Conservation (phyloP, 2,113 vertebrate genomes). For the Noturus placidus region DNA sequence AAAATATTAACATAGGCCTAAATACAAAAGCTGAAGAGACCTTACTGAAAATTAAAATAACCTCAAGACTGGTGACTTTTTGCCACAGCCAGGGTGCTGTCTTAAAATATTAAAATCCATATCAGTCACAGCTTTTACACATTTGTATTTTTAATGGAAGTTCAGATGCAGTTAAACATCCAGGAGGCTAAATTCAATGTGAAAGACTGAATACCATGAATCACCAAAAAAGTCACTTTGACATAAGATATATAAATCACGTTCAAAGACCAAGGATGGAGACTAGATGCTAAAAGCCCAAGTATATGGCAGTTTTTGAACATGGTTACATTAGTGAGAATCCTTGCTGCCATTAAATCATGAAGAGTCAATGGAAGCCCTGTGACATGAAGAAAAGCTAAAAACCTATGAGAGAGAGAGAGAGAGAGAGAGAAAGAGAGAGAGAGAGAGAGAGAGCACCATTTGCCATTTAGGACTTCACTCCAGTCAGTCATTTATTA, state of each 20-base stretch:
- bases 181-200: slow-evolving; percentile 12
- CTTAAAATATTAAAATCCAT: slow-evolving; percentile 33
- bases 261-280: not conserved
- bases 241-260: not conserved
- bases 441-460: not conserved
- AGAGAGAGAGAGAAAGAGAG: not conserved
- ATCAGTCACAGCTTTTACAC: not conserved
- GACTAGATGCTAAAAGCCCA: slow-evolving; percentile 16
- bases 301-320: not conserved
- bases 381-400: not conserved
- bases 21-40: no score
- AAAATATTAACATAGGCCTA: no score
- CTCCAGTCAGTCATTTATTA: not conserved
- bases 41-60: no score
- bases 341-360: slow-evolving; percentile 11
- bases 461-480: no score
- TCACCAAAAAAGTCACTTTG: slow-evolving; percentile 13
- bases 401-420: slow-evolving; percentile 25
- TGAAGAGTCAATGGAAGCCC: not conserved
- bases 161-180: slow-evolving; percentile 10
- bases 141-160: slow-evolving; percentile 7
- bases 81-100: not conserved
- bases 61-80: no score
- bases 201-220: not conserved
- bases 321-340: not conserved